Evolutionary conservation across 2,797 vertebrate species (phyloP).

Genomic region (Fistularia tabacaria): DNA sequence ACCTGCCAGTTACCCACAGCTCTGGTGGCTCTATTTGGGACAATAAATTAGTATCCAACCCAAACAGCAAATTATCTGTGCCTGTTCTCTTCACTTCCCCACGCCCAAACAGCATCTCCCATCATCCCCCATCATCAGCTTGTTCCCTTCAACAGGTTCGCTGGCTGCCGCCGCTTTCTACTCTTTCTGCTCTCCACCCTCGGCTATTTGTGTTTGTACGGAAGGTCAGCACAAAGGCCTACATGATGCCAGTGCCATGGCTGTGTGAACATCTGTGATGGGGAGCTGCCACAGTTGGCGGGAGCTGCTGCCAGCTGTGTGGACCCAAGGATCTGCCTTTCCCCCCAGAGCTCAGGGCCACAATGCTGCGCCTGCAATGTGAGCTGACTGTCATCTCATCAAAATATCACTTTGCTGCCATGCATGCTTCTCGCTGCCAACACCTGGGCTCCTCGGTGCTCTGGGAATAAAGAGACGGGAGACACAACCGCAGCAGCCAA

Average conservation of each 20-base stretch:
- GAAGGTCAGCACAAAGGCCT: conserved; percentile 59
- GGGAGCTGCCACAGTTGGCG: conserved; percentile 56
- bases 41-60: no score
- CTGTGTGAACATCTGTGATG: conserved; percentile 69
- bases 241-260: conserved; percentile 36
- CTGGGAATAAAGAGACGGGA: conserved; percentile 38
- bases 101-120: no score
- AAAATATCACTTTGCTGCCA: conserved; percentile 63
- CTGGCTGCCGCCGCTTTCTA: conserved; percentile 5
- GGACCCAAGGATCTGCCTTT: conserved; percentile 54
- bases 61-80: not conserved
- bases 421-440: conserved; percentile 63
- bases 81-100: conserved; percentile 5
- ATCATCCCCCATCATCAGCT: conserved; percentile 1
- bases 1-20: no score
- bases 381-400: conserved; percentile 65
- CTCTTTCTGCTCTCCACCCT: conserved; percentile 17
- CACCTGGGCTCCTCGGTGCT: conserved; percentile 61
- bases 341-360: conserved; percentile 38
- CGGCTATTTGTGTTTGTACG: conserved; percentile 29
- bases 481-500: conserved; percentile 28
- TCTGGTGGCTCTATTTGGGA: no score
- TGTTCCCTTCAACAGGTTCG: conserved; percentile 14
- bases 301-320: conserved; percentile 56
- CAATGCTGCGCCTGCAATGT: conserved; percentile 46